Percentiles rank a stretch among this genome's conserved stretches.
phyloP scores from a whole-genome alignment of 2,888 invertebrate genomes.

The Micropterix aruncella region DNA sequence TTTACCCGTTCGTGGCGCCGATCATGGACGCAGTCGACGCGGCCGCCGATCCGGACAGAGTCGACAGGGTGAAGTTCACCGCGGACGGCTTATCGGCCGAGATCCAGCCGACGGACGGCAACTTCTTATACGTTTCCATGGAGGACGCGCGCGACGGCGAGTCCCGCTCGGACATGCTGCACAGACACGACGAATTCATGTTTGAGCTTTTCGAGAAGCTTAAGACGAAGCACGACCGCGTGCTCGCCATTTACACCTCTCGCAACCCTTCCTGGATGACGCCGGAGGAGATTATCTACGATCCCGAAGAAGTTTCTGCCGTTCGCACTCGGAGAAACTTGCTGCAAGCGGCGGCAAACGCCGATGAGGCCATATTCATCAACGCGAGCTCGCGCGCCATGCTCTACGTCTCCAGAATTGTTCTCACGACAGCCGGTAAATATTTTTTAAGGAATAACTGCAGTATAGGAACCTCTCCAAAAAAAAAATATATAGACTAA shows the following conservation, averaged over 20 bases:
- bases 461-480: no score
- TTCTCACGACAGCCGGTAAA: no score
- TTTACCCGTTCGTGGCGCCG: constrained; percentile 47
- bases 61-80: constrained; percentile 24
- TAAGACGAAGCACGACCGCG: constrained; percentile 25
- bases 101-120: constrained; percentile 25
- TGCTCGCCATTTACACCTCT: constrained; percentile 44
- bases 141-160: constrained; percentile 43
- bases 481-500: no score
- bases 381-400: not conserved
- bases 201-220: constrained; percentile 34
- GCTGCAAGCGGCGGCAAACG: not conserved
- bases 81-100: constrained; percentile 25
- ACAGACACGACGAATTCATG: constrained; percentile 47
- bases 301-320: constrained; percentile 2
- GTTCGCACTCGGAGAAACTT: not conserved
- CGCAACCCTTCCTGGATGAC: constrained; percentile 35
- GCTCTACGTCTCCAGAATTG: not conserved
- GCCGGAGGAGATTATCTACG: constrained; percentile 9
- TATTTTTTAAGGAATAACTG: no score
- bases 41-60: constrained; percentile 25
- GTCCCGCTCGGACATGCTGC: constrained; percentile 36
- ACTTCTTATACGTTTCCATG: constrained; percentile 39
- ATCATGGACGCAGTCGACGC: constrained; percentile 40
- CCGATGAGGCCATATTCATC: not conserved